Base-by-base conservation (phyloP, 1,140 invertebrate species). In the Heliconius melpomene region DNA sequence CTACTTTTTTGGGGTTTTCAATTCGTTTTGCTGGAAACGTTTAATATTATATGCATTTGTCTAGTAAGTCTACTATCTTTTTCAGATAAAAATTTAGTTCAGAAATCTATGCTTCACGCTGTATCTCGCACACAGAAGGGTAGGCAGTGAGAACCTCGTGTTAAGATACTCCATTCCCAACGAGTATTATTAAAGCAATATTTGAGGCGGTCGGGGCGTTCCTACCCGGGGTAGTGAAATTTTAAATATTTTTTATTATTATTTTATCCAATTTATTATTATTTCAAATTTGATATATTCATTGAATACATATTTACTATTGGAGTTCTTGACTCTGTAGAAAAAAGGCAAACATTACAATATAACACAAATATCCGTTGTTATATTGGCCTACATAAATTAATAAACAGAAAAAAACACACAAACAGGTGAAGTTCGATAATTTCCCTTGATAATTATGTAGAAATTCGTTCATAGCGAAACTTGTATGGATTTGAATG, bases 1-100 rank as follows among this genome's bases (percentile, higher is more conserved):
- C 60, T 66, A 66, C 60, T 66, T 66, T 60, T 66, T 66, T 66
- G 60, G 60, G 60, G 57, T 66, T 66, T 66, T 26, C 57, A 66
- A 66, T 66, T 66, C 23, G 29, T 29, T 29, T 29, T 29, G 29
- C 29, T 29, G 29, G 29, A 29, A 29, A 29, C n/a, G 57, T 60
- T 60, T 60, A 60, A 26, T 60, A n/a, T 26, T 60, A 60, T 26
- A 60, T 60, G 57, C 57, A 60, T 13, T 46, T 46, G 2, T 46
- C 1, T 46, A 46, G 40, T 46, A 16, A 46, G 3, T 13, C 5
- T 23, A 5, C 54, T 11, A 26, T 9, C 9, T 20, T 3, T 60
- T 23, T 20, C 20, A 60, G n/a, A 60, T 60, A 60, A 0, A 23
- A 60, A 60, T 60, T 23, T 18, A 52, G 18, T 20, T 20, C 2